phyloP scores from a whole-genome alignment of 2,888 invertebrate genomes.

The Exephanes ischioxanthus region DNA sequence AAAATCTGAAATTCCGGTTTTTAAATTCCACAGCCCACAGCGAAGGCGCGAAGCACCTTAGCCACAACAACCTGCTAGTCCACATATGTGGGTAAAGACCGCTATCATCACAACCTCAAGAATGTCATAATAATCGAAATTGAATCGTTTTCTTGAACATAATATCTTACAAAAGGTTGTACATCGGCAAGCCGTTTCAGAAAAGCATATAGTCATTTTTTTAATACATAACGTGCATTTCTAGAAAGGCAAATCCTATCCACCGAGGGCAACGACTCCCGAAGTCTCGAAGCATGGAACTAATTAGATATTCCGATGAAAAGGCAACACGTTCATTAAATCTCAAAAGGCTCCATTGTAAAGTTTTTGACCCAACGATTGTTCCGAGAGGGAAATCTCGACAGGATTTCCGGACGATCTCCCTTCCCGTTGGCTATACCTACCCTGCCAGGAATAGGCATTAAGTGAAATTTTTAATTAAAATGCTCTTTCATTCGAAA shows the following conservation, averaged over 20 bases:
- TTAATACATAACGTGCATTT: not conserved
- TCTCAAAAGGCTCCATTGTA: not conserved
- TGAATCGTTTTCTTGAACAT: not conserved
- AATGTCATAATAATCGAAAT: slow-evolving; percentile 1
- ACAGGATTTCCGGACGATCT: not conserved
- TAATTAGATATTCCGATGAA: not conserved
- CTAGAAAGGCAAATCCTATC: too few species aligned
- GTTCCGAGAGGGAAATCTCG: not conserved
- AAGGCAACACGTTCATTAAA: not conserved
- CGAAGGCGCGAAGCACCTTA: too few species aligned
- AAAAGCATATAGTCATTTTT: too few species aligned
- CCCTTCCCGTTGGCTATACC: not conserved
- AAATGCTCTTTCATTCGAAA: not conserved
- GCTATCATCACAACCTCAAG: slow-evolving; percentile 4
- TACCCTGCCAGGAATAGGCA: not conserved
- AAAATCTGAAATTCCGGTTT: too few species aligned
- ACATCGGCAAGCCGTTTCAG: not conserved
- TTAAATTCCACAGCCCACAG: too few species aligned
- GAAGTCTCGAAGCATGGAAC: not conserved
- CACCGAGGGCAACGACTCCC: not conserved
- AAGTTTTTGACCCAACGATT: not conserved
- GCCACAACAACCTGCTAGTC: not conserved
- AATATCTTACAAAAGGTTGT: not conserved
- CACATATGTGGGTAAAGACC: not conserved
- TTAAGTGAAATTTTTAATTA: not conserved